Evolutionary conservation across 2,888 invertebrate genomes (phyloP).

Genomic region (Pterobdella sp.): DNA sequence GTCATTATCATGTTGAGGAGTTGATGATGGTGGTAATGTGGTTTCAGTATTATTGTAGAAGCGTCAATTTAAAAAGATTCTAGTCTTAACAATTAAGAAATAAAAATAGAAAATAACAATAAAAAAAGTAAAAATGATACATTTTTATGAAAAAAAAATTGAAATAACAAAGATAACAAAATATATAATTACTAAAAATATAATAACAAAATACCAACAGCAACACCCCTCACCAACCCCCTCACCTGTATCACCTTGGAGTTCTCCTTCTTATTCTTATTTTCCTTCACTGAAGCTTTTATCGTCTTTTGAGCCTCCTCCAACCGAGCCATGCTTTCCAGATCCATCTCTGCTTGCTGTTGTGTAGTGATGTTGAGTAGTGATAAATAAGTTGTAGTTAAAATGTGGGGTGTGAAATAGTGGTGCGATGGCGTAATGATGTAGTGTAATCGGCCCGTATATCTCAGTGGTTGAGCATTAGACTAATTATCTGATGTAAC

Average conservation of each 20-base stretch:
- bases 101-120: constrained; percentile 8
- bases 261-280: constrained; percentile 28
- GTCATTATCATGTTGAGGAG: neutral
- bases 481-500: too few species aligned
- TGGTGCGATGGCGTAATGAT: neutral
- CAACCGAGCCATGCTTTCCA: constrained; percentile 78
- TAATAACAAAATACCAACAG: neutral
- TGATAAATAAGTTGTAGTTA: neutral
- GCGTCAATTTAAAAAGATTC: neutral
- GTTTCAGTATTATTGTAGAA: neutral
- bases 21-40: neutral
- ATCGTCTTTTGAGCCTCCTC: constrained; percentile 56
- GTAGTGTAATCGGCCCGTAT: neutral
- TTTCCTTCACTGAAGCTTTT: constrained; percentile 41
- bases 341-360: constrained; percentile 84
- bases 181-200: too few species aligned
- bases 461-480: too few species aligned
- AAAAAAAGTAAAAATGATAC: neutral
- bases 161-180: too few species aligned
- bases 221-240: neutral
- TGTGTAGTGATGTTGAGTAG: neutral
- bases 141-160: too few species aligned
- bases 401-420: neutral
- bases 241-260: constrained; percentile 22
- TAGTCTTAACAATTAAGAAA: neutral